Percentiles rank a stretch among this genome's conserved stretches.
Conservation (phyloP, 2,888 invertebrate species). For the Andricus quercusramuli region DNA sequence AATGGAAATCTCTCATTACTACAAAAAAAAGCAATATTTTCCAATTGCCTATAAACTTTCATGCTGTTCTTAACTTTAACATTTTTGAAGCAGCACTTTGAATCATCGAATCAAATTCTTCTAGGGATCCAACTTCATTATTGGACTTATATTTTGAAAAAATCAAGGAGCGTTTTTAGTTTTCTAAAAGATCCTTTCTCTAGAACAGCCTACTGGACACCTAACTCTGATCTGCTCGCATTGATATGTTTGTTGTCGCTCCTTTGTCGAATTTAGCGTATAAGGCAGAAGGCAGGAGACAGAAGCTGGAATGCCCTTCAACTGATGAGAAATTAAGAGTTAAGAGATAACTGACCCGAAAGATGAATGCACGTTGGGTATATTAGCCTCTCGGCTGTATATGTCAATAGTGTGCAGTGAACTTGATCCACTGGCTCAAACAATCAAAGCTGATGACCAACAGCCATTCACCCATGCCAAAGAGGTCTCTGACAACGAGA, state of each 20-base stretch:
- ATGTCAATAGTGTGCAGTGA: constrained; percentile 47
- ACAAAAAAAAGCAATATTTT: no score
- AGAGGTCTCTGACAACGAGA: constrained; percentile 59
- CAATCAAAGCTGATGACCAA: constrained; percentile 60
- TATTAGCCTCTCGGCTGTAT: constrained; percentile 38
- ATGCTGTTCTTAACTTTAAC: no score
- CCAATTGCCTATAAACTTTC: no score
- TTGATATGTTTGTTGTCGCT: background rate
- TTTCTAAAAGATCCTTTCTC: no score
- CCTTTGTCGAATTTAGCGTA: constrained; percentile 15
- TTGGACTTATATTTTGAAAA: no score
- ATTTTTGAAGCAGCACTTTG: no score
- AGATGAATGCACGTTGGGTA: constrained; percentile 41
- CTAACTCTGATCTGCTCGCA: background rate
- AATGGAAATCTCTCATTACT: no score
- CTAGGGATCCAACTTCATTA: no score
- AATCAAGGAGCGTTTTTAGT: no score
- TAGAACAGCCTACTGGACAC: no score
- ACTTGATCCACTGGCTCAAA: constrained; percentile 58
- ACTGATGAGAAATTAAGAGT: constrained; percentile 34
- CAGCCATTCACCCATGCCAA: constrained; percentile 59
- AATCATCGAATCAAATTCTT: no score
- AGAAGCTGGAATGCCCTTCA: constrained; percentile 32
- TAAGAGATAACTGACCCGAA: constrained; percentile 38
- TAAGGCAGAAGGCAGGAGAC: constrained; percentile 4